Evolutionary conservation across 30 jellyfish, hydroid and myxozoan species (phyloP).

Genomic region (Cassiopea xamachana): DNA sequence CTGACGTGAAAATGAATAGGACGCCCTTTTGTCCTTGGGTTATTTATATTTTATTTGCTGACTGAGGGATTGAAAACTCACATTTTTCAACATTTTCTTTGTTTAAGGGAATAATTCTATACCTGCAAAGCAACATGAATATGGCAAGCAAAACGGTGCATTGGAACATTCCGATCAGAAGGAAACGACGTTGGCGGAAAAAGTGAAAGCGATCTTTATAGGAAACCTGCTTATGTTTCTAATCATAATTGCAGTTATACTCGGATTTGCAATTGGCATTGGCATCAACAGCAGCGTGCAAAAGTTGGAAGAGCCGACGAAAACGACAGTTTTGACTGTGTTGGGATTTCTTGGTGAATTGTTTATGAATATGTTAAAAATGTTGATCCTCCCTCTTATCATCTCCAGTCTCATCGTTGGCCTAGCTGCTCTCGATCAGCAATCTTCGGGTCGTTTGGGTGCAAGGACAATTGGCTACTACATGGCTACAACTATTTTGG

Average conservation of each 20-base stretch:
- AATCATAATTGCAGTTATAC: slow-evolving; percentile 74
- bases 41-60: no score
- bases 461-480: slow-evolving; percentile 87
- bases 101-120: no score
- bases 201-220: slow-evolving; percentile 31
- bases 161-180: not conserved
- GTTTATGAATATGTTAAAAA: slow-evolving; percentile 93
- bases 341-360: slow-evolving; percentile 92
- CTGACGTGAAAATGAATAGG: no score
- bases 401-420: slow-evolving; percentile 93
- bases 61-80: no score
- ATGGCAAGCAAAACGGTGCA: not conserved
- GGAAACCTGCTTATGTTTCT: slow-evolving; percentile 72
- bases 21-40: no score
- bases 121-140: no score
- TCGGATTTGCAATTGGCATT: slow-evolving; percentile 79
- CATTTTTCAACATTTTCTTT: no score
- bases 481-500: slow-evolving; percentile 94
- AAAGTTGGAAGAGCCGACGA: slow-evolving; percentile 64
- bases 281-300: slow-evolving; percentile 74
- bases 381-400: slow-evolving; percentile 95
- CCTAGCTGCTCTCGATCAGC: slow-evolving; percentile 90
- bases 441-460: slow-evolving; percentile 96
- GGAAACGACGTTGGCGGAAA: not conserved
- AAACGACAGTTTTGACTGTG: slow-evolving; percentile 60